A percentile compares a stretch with the other conserved stretches of the same genome.
These are phyloP conservation scores for Taurulus bubalis DNA, from an alignment of 2,113 vertebrate genomes.

Conservation along the genomic window DNA sequence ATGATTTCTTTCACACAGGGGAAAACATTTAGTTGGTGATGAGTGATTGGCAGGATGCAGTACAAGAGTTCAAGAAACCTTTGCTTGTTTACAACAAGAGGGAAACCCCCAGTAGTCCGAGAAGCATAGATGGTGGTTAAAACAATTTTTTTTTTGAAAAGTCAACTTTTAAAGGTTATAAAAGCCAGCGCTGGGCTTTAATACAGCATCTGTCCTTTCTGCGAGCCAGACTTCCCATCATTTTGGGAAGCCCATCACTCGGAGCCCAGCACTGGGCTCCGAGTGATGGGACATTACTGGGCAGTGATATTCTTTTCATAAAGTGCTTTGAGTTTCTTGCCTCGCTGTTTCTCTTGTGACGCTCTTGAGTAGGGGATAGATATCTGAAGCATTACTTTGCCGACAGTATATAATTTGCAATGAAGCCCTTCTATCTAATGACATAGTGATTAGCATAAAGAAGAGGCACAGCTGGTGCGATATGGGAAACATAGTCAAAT, in stretches of 20 bases:
- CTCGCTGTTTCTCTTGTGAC: not conserved
- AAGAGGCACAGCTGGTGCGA: constrained; percentile 25
- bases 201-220: not conserved
- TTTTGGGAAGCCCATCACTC: too few species aligned
- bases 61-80: not conserved
- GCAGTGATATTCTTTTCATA: not conserved
- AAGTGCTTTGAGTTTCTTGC: not conserved
- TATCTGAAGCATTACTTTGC: not conserved
- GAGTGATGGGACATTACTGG: not conserved
- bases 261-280: too few species aligned
- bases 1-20: not conserved
- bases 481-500: not conserved
- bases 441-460: not conserved
- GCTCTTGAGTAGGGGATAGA: not conserved
- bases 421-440: constrained; percentile 1
- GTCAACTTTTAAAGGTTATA: not conserved
- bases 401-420: not conserved
- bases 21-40: not conserved
- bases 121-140: not conserved
- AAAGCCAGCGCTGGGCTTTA: not conserved
- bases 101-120: not conserved
- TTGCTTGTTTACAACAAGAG: not conserved
- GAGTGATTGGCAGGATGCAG: not conserved
- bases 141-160: not conserved
- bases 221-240: not conserved